Base-by-base conservation (phyloP, 2,113 vertebrate species). In the Sinocyclocheilus anophthalmus region DNA sequence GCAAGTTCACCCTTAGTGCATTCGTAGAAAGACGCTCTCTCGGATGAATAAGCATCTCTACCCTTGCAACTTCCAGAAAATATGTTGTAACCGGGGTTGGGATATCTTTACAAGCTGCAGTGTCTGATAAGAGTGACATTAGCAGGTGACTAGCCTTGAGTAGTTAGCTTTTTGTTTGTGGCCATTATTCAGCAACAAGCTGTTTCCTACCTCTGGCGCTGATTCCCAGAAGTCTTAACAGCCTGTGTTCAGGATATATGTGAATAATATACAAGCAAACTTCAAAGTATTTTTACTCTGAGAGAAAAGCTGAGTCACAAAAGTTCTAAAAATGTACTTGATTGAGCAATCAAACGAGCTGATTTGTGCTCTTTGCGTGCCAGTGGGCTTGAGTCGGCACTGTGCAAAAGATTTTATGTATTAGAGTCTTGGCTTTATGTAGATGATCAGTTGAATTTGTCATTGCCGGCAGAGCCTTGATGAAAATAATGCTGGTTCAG, bases 121-220 rank as follows among this genome's bases (percentile, higher is more conserved):
- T 85, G 84, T 76, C 88, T 91, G 92, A 94, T 94, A 92, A 93
- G 89, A 75, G 81, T n/a, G 84, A 50, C 76, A 77, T 84, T 76
- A 84, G 69, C 53, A 76, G 33, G 37, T 84, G 45, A 80, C 84
- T 53, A 33, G 75, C 83, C 42, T 76, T 63, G 53, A 48, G 26
- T 57, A 73, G 39, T 73, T 45, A n/a, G 37, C 39, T 45, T 73
- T 45, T 13, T 73, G 39, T 18, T 24, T 45, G 72, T 81, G 61
- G 37, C 55, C 26, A 53, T 69, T 50, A 39, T 63, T 72, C 39
- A 63, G 50, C 73, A 61, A 70, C 61, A 79, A 87, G 76, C 61
- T 70, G 65, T 85, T 85, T 85, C 65, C 76, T 85, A 45, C 42
- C 24, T 6, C 53, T 11, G 39, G 65, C 24, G 11, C 53, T 11